Conservation (phyloP, 2,888 invertebrate genomes). For the Lampropteryx suffumata region DNA sequence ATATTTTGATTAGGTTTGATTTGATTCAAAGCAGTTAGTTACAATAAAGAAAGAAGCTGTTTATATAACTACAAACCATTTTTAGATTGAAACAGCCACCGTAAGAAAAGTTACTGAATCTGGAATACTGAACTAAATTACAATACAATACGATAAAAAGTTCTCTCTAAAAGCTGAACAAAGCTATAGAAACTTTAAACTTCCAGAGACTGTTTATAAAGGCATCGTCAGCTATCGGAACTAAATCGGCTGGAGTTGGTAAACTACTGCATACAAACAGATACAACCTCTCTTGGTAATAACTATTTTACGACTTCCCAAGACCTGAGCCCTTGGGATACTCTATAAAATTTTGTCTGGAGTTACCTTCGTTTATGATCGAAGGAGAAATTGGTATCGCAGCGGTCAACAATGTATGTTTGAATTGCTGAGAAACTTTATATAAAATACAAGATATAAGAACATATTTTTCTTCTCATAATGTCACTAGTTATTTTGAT, state of each 20-base stretch:
- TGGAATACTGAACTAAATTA: slow-evolving; percentile 4
- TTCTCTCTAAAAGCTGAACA: slow-evolving; percentile 7
- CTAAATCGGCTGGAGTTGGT: slow-evolving; percentile 30
- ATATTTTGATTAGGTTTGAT: too few species aligned
- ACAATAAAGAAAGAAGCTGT: too few species aligned
- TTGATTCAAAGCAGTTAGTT: too few species aligned
- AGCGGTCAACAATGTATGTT: not conserved
- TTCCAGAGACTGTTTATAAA: slow-evolving; percentile 29
- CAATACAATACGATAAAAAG: slow-evolving; percentile 14
- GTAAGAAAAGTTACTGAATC: slow-evolving; percentile 9
- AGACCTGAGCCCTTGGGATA: slow-evolving; percentile 33
- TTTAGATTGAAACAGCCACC: not conserved
- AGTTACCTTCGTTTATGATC: slow-evolving; percentile 12
- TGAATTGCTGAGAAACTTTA: not conserved
- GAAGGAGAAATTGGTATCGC: slow-evolving; percentile 15
- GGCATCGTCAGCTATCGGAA: slow-evolving; percentile 30
- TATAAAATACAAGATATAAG: too few species aligned
- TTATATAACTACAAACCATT: too few species aligned
- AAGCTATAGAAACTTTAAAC: slow-evolving; percentile 20
- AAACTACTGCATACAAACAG: slow-evolving; percentile 27
- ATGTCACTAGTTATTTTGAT: too few species aligned
- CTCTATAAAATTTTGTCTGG: slow-evolving; percentile 25
- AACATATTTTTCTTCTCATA: too few species aligned
- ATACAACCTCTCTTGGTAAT: slow-evolving; percentile 42
- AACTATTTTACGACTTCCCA: slow-evolving; percentile 67